A percentile compares a stretch with the other conserved stretches of the same genome.
phyloP scores from a whole-genome alignment of 2,797 vertebrate species.

The Oreonectes daqikongensis region DNA sequence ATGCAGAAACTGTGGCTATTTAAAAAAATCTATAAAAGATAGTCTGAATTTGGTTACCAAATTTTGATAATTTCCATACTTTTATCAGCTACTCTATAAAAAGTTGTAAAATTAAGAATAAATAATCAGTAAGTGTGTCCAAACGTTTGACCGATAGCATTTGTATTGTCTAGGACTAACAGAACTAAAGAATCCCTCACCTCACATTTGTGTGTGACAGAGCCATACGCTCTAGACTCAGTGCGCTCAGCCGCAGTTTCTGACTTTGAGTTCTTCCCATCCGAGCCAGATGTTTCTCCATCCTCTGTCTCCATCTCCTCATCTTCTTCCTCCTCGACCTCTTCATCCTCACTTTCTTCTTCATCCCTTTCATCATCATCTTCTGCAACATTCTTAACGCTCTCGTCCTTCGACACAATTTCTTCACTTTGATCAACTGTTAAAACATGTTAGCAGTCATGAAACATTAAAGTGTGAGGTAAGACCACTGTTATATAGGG shows the following conservation, averaged over 20 bases:
- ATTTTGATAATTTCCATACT: too few relatives aligned
- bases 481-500: neutral
- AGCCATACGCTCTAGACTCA: slow-evolving; percentile 92
- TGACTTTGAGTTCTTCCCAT: slow-evolving; percentile 71
- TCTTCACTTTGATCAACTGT: slow-evolving; percentile 71
- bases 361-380: slow-evolving; percentile 50
- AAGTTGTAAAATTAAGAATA: too few relatives aligned
- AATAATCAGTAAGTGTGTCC: too few relatives aligned
- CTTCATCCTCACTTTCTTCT: slow-evolving; percentile 60
- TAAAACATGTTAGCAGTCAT: slow-evolving; percentile 19
- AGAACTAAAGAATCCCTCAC: slow-evolving; percentile 70
- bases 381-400: slow-evolving; percentile 19
- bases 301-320: slow-evolving; percentile 52
- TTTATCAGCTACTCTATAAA: too few relatives aligned
- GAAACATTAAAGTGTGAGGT: neutral
- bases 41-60: too few relatives aligned
- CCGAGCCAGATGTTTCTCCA: slow-evolving; percentile 65
- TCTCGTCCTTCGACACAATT: slow-evolving; percentile 50
- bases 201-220: slow-evolving; percentile 93
- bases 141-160: too few relatives aligned
- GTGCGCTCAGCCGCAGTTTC: slow-evolving; percentile 82
- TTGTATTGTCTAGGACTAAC: neutral
- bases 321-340: slow-evolving; percentile 53
- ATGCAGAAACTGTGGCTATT: too few relatives aligned
- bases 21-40: too few relatives aligned